phyloP scores from a whole-genome alignment of 2,888 invertebrate genomes.

The Leptinotarsa rubiginosa region DNA sequence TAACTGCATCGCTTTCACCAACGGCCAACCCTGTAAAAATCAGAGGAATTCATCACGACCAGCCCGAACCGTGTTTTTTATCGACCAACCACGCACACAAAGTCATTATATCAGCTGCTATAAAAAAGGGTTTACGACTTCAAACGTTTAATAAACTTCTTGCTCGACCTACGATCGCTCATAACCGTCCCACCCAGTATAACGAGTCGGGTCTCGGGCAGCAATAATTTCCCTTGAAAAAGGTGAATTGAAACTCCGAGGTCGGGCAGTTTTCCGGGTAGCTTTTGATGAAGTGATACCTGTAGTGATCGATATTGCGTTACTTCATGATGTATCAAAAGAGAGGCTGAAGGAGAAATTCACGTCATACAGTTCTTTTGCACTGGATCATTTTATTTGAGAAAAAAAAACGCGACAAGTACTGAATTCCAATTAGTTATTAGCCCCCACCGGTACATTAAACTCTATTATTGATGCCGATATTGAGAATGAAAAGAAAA shows the following conservation, averaged over 20 bases:
- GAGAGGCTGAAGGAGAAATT: too few species aligned
- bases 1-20: too few species aligned
- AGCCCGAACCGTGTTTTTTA: not conserved
- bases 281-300: not conserved
- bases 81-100: conserved; percentile 6
- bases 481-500: too few species aligned
- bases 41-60: conserved; percentile 1
- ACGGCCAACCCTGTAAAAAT: not conserved
- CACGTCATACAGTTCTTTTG: too few species aligned
- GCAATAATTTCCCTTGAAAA: conserved; percentile 24
- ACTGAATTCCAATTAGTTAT: too few species aligned
- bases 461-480: too few species aligned
- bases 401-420: too few species aligned
- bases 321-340: not conserved
- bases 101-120: conserved; percentile 9
- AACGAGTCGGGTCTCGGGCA: conserved; percentile 6
- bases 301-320: not conserved
- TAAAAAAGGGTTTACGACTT: conserved; percentile 3
- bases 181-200: conserved; percentile 26
- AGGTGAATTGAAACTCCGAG: not conserved
- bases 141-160: conserved; percentile 2
- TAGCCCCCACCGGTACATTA: too few species aligned
- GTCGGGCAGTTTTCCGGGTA: not conserved
- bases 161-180: conserved; percentile 23
- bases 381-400: too few species aligned